These are phyloP conservation scores for Cheilosia grossa DNA, from an alignment of 2,888 invertebrate species.

Conservation along the genomic window DNA sequence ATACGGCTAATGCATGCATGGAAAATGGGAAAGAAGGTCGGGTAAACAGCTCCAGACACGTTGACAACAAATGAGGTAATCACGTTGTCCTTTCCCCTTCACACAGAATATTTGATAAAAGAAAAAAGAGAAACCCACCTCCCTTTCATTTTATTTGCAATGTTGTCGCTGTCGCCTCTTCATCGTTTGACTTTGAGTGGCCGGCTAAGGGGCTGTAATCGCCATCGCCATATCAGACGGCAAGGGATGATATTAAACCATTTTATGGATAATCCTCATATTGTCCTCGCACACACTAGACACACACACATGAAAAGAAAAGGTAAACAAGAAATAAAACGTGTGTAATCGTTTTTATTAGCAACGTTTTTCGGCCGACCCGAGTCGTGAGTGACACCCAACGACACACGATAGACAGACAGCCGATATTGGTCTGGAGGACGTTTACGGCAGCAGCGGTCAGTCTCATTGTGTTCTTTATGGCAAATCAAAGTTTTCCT, in stretches of 20 bases:
- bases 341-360: slow-evolving; percentile 76
- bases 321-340: slow-evolving; percentile 74
- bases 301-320: slow-evolving; percentile 20
- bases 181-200: slow-evolving; percentile 61
- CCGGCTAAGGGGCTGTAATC: slow-evolving; percentile 51
- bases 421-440: slow-evolving; percentile 11
- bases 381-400: slow-evolving; percentile 63
- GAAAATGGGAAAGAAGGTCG: slow-evolving; percentile 4
- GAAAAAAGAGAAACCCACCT: slow-evolving; percentile 15
- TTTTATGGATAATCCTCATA: slow-evolving; percentile 68
- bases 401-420: slow-evolving; percentile 39
- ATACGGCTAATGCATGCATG: slow-evolving; percentile 61
- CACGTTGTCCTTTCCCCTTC: slow-evolving; percentile 44
- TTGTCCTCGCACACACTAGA: slow-evolving; percentile 37
- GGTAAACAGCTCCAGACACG: slow-evolving; percentile 30
- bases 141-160: slow-evolving; percentile 67
- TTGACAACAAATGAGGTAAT: slow-evolving; percentile 49
- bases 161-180: slow-evolving; percentile 29
- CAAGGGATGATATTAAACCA: slow-evolving; percentile 57
- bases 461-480: slow-evolving; percentile 23
- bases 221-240: slow-evolving; percentile 60
- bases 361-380: slow-evolving; percentile 73
- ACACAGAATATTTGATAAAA: slow-evolving; percentile 1
- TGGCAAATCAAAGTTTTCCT: slow-evolving; percentile 57
- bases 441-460: slow-evolving; percentile 13